Percentiles rank a stretch among this genome's conserved stretches.
phyloP scores from a whole-genome alignment of 2,113 vertebrate species.

The Neomonachus schauinslandi region DNA sequence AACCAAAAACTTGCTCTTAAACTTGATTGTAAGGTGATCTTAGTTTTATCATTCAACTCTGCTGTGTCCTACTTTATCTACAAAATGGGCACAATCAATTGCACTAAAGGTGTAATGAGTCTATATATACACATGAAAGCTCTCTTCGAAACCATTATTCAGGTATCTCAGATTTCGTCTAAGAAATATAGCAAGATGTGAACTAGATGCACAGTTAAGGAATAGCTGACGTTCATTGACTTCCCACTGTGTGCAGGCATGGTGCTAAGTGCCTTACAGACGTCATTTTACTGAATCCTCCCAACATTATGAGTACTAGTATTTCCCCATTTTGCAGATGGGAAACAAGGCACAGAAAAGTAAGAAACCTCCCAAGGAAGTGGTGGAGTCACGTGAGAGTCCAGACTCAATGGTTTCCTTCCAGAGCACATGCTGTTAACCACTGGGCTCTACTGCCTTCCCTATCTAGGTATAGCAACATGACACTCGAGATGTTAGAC shows the following conservation, averaged over 20 bases:
- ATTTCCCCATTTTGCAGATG: neutral
- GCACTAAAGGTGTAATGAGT: neutral
- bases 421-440: neutral
- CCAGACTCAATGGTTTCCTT: neutral
- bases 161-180: neutral
- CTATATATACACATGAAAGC: neutral
- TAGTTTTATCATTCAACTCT: neutral
- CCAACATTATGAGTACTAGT: neutral
- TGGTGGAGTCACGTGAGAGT: neutral
- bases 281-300: neutral
- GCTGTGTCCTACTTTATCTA: neutral
- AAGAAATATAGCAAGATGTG: neutral
- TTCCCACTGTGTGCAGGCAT: fast-evolving
- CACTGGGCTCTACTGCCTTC: neutral
- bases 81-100: neutral
- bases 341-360: neutral
- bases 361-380: neutral
- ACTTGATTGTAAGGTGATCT: neutral
- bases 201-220: neutral
- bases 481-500: neutral
- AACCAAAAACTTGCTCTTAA: neutral
- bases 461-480: neutral
- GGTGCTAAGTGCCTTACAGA: neutral
- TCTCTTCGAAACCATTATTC: neutral
- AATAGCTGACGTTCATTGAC: too few species aligned